Evolutionary conservation across 2,113 vertebrate species (phyloP).

Genomic region (Antigone vipio): DNA sequence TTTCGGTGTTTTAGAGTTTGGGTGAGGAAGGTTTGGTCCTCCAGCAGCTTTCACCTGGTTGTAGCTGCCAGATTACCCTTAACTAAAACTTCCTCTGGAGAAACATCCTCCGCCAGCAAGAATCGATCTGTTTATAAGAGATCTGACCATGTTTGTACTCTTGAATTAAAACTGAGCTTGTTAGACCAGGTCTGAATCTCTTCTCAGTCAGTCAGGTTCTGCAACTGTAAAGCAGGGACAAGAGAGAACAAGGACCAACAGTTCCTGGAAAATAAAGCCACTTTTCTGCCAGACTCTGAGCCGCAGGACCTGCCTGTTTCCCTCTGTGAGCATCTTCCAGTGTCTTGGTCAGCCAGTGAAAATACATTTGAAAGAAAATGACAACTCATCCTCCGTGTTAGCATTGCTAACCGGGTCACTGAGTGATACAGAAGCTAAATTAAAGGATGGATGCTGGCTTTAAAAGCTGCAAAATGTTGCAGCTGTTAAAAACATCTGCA

Average conservation of each 20-base stretch:
- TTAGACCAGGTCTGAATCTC: neutral
- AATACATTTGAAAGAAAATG: neutral
- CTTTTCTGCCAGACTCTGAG: neutral
- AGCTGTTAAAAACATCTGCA: neutral
- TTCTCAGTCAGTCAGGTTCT: neutral
- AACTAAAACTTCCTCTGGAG: neutral
- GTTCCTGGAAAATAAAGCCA: neutral
- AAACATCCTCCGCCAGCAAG: neutral
- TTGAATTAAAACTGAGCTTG: neutral
- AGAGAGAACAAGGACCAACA: neutral
- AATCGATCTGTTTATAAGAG: neutral
- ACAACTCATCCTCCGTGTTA: neutral
- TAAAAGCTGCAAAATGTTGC: neutral
- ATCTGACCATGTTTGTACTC: neutral
- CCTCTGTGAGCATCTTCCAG: neutral
- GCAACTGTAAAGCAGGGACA: neutral
- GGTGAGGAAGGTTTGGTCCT: neutral
- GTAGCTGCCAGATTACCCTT: neutral
- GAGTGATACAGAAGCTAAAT: neutral
- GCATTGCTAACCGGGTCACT: rapidly evolving
- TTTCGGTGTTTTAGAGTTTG: neutral
- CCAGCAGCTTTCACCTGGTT: neutral
- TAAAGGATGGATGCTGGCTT: neutral
- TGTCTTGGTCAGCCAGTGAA: neutral
- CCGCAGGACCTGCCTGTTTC: neutral